Evolutionary conservation across 2,888 invertebrate species (phyloP).

Genomic region (Hecatera dysodea): DNA sequence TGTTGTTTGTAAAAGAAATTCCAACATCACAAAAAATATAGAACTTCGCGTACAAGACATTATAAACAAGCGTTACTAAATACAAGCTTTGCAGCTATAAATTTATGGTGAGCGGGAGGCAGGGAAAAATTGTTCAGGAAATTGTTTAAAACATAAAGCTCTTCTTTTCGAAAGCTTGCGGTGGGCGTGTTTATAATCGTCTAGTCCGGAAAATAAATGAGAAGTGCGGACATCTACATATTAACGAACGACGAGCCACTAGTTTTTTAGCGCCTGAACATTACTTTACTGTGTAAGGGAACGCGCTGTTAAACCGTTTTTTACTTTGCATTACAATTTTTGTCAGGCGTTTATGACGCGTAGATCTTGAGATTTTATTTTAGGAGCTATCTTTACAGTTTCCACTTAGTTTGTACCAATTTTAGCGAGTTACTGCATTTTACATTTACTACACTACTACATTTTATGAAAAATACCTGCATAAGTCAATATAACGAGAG

Average conservation of each 20-base stretch:
- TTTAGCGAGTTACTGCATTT: no score
- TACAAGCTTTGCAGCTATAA: constrained; percentile 58
- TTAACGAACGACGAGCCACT: constrained; percentile 28
- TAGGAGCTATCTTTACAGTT: background rate
- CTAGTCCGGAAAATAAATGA: constrained; percentile 44
- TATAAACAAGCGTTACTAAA: constrained; percentile 42
- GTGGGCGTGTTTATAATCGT: constrained; percentile 52
- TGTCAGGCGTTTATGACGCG: constrained; percentile 36
- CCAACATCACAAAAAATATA: constrained; percentile 63
- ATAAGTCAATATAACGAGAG: background rate
- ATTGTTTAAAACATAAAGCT: constrained; percentile 70
- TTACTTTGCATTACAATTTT: constrained; percentile 30
- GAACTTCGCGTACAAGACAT: constrained; percentile 55
- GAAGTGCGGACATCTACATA: constrained; percentile 32
- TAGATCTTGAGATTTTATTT: constrained; percentile 17
- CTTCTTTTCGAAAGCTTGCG: constrained; percentile 39
- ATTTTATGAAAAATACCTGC: constrained; percentile 3
- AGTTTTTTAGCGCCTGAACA: constrained; percentile 33
- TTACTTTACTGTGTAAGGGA: constrained; percentile 16
- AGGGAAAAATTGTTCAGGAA: constrained; percentile 69
- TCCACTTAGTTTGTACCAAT: constrained; percentile 3
- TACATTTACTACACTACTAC: no score
- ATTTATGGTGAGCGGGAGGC: constrained; percentile 60
- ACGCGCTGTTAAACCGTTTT: constrained; percentile 15
- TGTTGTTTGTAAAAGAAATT: constrained; percentile 62